These are phyloP conservation scores for Gymnoscelis rufifasciata DNA, from an alignment of 2,888 invertebrate genomes.

Conservation along the genomic window DNA sequence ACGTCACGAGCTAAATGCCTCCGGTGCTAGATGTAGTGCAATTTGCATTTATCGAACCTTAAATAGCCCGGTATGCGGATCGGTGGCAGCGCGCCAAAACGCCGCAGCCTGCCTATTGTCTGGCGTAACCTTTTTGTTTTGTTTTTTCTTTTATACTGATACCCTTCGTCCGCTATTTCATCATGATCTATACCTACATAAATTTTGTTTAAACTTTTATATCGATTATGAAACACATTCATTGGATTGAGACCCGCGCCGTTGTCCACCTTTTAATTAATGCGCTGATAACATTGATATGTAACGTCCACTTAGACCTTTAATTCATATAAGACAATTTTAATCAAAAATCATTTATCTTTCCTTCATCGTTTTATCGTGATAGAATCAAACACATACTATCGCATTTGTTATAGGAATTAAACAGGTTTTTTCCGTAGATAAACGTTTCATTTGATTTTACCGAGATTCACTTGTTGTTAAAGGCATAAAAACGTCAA, in stretches of 20 bases:
- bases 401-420: too few relatives aligned
- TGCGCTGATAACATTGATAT: too few relatives aligned
- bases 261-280: too few relatives aligned
- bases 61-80: constrained; percentile 48
- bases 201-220: background rate
- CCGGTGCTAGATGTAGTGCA: constrained; percentile 57
- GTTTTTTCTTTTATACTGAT: constrained; percentile 7
- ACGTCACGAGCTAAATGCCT: constrained; percentile 71
- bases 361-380: too few relatives aligned
- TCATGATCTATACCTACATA: too few relatives aligned
- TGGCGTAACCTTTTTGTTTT: constrained; percentile 19
- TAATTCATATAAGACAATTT: too few relatives aligned
- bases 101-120: constrained; percentile 34
- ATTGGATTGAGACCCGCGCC: too few relatives aligned
- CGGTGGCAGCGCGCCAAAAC: constrained; percentile 44
- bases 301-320: too few relatives aligned
- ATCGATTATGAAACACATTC: background rate
- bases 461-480: background rate
- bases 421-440: background rate
- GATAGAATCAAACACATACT: too few relatives aligned
- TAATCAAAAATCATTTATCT: too few relatives aligned
- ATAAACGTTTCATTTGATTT: background rate
- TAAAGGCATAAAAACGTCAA: constrained; percentile 10
- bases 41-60: constrained; percentile 61
- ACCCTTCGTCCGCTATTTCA: background rate